A percentile compares a stretch with the other conserved stretches of the same genome.
Conservation (phyloP, 2,888 invertebrate species). For the Platycheirus rosarum region DNA sequence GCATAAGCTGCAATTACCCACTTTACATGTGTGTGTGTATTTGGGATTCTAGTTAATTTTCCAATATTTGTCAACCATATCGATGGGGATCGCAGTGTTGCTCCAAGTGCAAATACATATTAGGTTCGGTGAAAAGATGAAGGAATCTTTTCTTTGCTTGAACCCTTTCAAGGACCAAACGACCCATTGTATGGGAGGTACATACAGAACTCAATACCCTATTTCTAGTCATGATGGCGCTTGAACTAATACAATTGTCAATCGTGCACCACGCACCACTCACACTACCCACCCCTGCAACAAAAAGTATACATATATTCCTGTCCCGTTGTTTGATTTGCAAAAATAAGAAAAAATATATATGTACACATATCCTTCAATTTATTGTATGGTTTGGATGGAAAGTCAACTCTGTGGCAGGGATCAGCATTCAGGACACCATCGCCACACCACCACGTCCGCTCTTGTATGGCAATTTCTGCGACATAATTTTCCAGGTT, state of each 20-base stretch:
- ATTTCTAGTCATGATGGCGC: slow-evolving; percentile 60
- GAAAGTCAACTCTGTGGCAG: slow-evolving; percentile 15
- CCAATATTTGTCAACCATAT: slow-evolving; percentile 33
- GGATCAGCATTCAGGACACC: slow-evolving; percentile 11
- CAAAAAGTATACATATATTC: slow-evolving; percentile 20
- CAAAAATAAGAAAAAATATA: slow-evolving; percentile 34
- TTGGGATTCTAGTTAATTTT: slow-evolving; percentile 12
- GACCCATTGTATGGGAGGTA: slow-evolving; percentile 53
- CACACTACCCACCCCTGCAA: slow-evolving; percentile 50
- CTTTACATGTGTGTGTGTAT: slow-evolving; percentile 1
- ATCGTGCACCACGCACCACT: slow-evolving; percentile 32
- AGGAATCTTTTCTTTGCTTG: slow-evolving; percentile 29
- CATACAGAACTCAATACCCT: slow-evolving; percentile 41
- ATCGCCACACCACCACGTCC: not conserved
- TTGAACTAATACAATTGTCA: slow-evolving; percentile 67
- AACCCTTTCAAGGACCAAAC: slow-evolving; percentile 50
- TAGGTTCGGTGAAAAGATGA: not conserved
- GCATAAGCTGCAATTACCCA: slow-evolving; percentile 61
- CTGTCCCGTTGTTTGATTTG: slow-evolving; percentile 62
- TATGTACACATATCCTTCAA: slow-evolving; percentile 66
- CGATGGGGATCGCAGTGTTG: slow-evolving; percentile 43
- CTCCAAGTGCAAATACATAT: slow-evolving; percentile 41
- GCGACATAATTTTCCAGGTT: slow-evolving; percentile 71
- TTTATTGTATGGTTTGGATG: slow-evolving; percentile 56
- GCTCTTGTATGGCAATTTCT: slow-evolving; percentile 51